Percentiles rank a stretch among this genome's conserved stretches.
Evolutionary conservation across 1,140 invertebrate species (phyloP).

Genomic region (Holotrichia oblita): DNA sequence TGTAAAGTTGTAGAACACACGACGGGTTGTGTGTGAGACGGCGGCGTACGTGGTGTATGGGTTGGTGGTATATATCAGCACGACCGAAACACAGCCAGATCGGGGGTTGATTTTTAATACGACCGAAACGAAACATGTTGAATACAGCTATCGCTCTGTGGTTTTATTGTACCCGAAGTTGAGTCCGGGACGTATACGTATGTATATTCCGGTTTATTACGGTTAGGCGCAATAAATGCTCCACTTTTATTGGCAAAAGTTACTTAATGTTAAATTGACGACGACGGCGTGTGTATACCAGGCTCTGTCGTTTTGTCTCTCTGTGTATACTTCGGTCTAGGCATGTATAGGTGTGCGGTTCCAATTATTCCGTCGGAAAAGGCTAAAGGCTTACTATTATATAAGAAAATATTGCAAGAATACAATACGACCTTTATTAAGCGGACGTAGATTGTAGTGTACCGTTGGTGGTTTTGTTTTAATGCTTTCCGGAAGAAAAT

Average conservation of each 20-base stretch:
- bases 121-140: conserved; percentile 29
- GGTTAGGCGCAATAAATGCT: conserved; percentile 33
- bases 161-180: conserved; percentile 20
- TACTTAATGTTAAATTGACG: conserved; percentile 37
- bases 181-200: conserved; percentile 11
- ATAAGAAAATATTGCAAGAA: conserved; percentile 11
- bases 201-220: conserved; percentile 36
- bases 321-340: neutral
- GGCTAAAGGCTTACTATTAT: neutral
- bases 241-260: conserved; percentile 35
- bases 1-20: conserved; percentile 32
- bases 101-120: conserved; percentile 29
- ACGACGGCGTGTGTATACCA: neutral
- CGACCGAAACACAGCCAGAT: neutral
- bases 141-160: conserved; percentile 7
- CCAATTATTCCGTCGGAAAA: conserved; percentile 24
- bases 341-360: neutral
- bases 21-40: neutral
- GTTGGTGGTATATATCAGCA: neutral
- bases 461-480: conserved; percentile 5
- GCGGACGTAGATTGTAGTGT: neutral
- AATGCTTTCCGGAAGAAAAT: conserved; percentile 27
- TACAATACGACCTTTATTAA: conserved; percentile 18
- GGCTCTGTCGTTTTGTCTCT: neutral
- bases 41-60: neutral